A percentile compares a stretch with the other conserved stretches of the same genome.
These are phyloP conservation scores for Helicoverpa armigera DNA, from an alignment of 1,140 invertebrate genomes.

Conservation along the genomic window DNA sequence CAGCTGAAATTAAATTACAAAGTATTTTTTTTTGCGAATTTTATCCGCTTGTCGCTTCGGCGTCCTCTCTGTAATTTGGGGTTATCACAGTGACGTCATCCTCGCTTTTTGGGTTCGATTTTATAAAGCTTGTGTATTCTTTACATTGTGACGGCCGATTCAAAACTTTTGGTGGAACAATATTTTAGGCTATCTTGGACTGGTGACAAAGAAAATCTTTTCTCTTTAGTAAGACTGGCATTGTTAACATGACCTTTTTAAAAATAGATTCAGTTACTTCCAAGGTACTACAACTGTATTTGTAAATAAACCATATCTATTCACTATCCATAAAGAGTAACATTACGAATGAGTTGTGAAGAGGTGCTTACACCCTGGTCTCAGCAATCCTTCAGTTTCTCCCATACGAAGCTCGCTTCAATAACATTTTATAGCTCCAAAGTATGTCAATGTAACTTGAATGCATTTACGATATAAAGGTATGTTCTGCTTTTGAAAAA, in stretches of 20 bases:
- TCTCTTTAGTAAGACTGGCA: no score
- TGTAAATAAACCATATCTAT: neutral
- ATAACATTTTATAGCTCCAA: neutral
- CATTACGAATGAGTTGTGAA: neutral
- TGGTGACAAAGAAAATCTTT: no score
- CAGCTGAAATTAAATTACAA: conserved; percentile 45
- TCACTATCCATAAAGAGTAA: neutral
- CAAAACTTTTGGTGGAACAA: no score
- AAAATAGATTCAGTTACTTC: neutral
- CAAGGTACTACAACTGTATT: neutral
- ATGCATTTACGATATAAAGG: neutral
- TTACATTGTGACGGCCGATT: neutral
- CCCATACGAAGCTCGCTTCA: neutral
- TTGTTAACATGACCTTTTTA: no score
- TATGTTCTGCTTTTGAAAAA: no score
- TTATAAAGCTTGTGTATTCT: neutral
- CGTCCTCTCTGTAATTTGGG: conserved; percentile 21
- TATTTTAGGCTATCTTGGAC: no score
- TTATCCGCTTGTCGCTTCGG: conserved; percentile 20
- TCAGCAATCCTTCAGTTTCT: conserved; percentile 19
- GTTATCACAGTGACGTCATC: conserved; percentile 16
- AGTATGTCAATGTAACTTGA: conserved; percentile 1
- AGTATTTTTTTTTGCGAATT: conserved; percentile 37
- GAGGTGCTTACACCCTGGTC: conserved; percentile 1
- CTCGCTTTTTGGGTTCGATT: conserved; percentile 5